Evolutionary conservation across 2,113 vertebrate species (phyloP), one percentile per base, ranked within the genome.

Genomic region (Anoplopoma fimbria): DNA sequence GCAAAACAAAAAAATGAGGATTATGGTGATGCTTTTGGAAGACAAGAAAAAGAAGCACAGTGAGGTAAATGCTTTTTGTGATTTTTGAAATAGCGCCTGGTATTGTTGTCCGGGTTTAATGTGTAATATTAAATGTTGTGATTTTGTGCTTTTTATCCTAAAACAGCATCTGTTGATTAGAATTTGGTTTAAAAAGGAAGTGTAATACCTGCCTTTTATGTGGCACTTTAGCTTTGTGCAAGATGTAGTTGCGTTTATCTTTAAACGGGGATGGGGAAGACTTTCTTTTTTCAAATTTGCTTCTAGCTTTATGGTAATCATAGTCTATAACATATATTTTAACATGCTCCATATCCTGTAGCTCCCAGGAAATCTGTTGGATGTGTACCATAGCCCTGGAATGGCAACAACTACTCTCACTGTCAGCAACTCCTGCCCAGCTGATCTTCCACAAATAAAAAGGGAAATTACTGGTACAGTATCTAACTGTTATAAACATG

Each of bases 351-450:
- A 23, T 86, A 81, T 79, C 36, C 19, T 85, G 9, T 47, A 95
- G 94, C 94, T 97, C 70, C 96, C 97, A 25, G 96, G 96, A 81
- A 97, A 96, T 82, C 92, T 97, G 51, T 88, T 97, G 82, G 96
- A 97, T 82, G 93, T 97, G 1, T 97, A 97, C 87, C 94, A 93
- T 58, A 94, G 92, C 85, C 94, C 95, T 31, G 94, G 96, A 12
- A 94, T 96, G 87, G 87, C 94, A 53, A 93, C 95, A 0, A 93
- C 95, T 9, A 90, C 94, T 53, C 93, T 97, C 47, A 95, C 96
- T 1, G 96, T 95, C 81, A 97, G 97, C 94, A 97, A 97, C 92
- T 98, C 97, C 83, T 98, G 97, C 73, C 97, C 97, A 1, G 97
- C 97, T 40, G 96, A 97, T 86, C 95, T 98, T 86, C 94, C 96